Conservation (phyloP, 2,797 vertebrate species). For the Microctenopoma steveboyesi region DNA sequence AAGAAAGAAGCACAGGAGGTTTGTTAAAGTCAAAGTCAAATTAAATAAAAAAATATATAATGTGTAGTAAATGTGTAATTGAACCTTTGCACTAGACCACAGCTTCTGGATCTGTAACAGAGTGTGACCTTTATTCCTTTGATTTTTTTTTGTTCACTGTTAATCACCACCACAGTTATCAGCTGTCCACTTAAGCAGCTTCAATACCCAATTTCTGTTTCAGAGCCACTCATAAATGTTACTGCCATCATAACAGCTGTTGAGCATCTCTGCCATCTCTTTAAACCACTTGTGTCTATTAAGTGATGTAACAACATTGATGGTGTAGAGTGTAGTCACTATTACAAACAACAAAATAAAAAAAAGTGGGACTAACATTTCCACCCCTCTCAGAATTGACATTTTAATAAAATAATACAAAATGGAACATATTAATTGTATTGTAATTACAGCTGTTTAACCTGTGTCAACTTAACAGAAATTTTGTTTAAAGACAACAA, state of each 20-base stretch:
- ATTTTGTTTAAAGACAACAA: background rate
- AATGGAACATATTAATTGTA: background rate
- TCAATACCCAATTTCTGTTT: constrained; percentile 10
- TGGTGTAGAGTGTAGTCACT: background rate
- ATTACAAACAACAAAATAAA: background rate
- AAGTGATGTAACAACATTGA: background rate
- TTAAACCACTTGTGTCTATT: constrained; percentile 27
- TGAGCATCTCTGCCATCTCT: constrained; percentile 10
- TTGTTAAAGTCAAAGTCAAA: background rate
- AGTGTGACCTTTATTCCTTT: constrained; percentile 7
- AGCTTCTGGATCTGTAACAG: constrained; percentile 1
- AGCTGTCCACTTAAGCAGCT: constrained; percentile 10
- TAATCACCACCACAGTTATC: background rate
- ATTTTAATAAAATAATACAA: background rate
- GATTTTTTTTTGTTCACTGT: background rate
- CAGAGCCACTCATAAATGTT: constrained; percentile 20
- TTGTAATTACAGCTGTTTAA: background rate
- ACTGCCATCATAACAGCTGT: constrained; percentile 12
- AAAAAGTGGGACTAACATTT: background rate
- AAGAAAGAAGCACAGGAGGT: background rate
- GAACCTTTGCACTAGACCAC: background rate
- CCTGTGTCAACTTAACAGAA: background rate
- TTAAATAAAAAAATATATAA: too few species aligned
- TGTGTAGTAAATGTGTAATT: background rate
- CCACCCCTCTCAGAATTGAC: background rate